phyloP scores from a whole-genome alignment of 2,113 vertebrate species.

The Larimichthys crocea region DNA sequence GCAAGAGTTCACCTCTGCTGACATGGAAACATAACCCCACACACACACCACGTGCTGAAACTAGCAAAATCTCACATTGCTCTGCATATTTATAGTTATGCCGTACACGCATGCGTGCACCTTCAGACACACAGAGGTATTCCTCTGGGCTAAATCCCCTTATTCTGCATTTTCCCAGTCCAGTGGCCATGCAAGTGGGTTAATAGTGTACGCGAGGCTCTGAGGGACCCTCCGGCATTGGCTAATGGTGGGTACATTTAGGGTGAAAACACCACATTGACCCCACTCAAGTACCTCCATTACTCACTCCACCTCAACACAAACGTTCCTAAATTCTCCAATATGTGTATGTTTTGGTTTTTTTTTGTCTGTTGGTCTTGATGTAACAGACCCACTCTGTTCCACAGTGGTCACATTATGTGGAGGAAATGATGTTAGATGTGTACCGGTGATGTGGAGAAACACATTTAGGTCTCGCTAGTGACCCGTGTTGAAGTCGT shows the following conservation, averaged over 20 bases:
- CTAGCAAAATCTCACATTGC: slow-evolving; percentile 26
- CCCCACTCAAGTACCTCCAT: slow-evolving; percentile 59
- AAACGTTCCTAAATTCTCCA: slow-evolving; percentile 24
- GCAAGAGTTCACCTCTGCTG: slow-evolving; percentile 29
- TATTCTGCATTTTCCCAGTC: slow-evolving; percentile 51
- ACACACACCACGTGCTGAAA: slow-evolving; percentile 15
- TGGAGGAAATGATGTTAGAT: slow-evolving; percentile 9
- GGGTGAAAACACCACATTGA: slow-evolving; percentile 69
- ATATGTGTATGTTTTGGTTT: neutral
- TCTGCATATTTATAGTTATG: slow-evolving; percentile 20
- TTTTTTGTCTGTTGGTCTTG: neutral
- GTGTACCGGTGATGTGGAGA: neutral
- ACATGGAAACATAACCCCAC: slow-evolving; percentile 45
- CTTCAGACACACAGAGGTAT: slow-evolving; percentile 16
- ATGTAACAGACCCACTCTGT: slow-evolving; percentile 1
- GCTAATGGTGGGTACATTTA: slow-evolving; percentile 65
- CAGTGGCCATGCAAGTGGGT: slow-evolving; percentile 62
- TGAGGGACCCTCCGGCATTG: slow-evolving; percentile 47
- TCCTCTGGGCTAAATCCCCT: slow-evolving; percentile 32
- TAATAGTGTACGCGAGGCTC: slow-evolving; percentile 66
- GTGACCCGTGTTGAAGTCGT: slow-evolving; percentile 5
- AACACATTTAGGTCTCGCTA: neutral
- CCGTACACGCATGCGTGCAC: slow-evolving; percentile 2
- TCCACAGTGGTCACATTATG: slow-evolving; percentile 14
- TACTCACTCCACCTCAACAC: slow-evolving; percentile 58